Base-by-base conservation (phyloP, 2,797 vertebrate genomes). In the Petrocephalus schoutedeni region DNA sequence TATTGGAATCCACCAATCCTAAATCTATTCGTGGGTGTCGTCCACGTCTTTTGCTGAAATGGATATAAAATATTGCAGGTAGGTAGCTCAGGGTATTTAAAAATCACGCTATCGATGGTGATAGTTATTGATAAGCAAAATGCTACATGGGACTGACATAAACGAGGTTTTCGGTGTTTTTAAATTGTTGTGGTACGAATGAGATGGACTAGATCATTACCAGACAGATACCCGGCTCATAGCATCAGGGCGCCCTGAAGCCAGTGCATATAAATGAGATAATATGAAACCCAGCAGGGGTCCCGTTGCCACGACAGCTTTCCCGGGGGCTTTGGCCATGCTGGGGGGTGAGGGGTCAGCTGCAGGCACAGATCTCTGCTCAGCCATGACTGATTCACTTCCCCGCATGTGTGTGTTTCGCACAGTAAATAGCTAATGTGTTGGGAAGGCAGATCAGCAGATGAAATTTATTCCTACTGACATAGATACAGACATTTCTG, bases 361-460 rank as follows among this genome's bases (percentile, higher is more conserved):
- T 89, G 90, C 87, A 90, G 91, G 91, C 89, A 91, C 91, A 93
- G 91, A 92, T 93, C 92, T 90, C 89, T 91, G 92, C 92, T 94
- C 93, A 95, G 94, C 91, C 91, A 88, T 91, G 92, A 93, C 94
- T 93, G 93, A 95, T 93, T 93, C 89, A 90, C 88, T 82, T 90
- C 93, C 91, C 90, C 88, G 90, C 89, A 88, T 91, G 91, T 89
- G 89, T 92, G 90, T 89, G 89, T 91, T 92, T 90, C 91, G 51
- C 36, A 10, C 85, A 82, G 85, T 36, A 32, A 57, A 85, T n/a
- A 49, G 64, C 67, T 59, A 54, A 61, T 16, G 61, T 16, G 41
- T 23, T 28, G 82, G 45, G 67, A 64, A 58, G 32, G 57, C 32
- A 59, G 5, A 61, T 59, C 14, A 9, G 7, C 28, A 61, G 2